Evolutionary conservation across 1,140 invertebrate species (phyloP), one percentile per base, ranked within the genome.

Genomic region (Drosophila leontia): DNA sequence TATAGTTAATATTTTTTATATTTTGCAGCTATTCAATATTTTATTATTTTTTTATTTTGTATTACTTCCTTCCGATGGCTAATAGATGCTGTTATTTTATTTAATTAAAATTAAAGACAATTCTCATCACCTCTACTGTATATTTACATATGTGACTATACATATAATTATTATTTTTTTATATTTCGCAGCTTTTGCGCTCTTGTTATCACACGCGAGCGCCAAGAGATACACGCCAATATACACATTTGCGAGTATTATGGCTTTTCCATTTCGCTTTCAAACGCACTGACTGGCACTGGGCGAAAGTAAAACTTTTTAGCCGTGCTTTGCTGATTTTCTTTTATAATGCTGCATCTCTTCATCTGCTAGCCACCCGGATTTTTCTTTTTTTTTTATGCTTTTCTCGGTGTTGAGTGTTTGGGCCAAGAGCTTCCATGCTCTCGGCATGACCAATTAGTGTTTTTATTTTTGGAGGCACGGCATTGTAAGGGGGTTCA

Each of bases 401-500:
- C 15, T 41, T 56, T 50, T 50, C 26, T 32, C 26, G 8, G 39
- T 8, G 34, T 7, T 23, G 51, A 64, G 12, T 32, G 41, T 51
- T 59, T 55, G 23, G 34, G 80, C 47, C 58, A 75, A 70, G 17
- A 65, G 37, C 26, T 71, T 47, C 64, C 48, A 35, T 19, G 62
- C 48, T 57, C 34, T 71, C 35, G n/a, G 19, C 51, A 57, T 83
- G 71, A 68, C 64, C 80, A 82, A 72, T 64, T 41, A 44, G 51
- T 69, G 61, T 47, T 42, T 58, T 78, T 80, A 86, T 82, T 87
- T 87, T 64, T 85, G 84, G 83, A 59, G 69, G n/a, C 69, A 58
- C 80, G 79, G 70, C 82, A 86, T 82, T 86, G 82, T 82, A 86
- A 82, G 47, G 44, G 60, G 51, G 67, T 72, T 86, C 82, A 86